phyloP scores from a whole-genome alignment of 1,140 invertebrate species.

The Brachystomella parvula region DNA sequence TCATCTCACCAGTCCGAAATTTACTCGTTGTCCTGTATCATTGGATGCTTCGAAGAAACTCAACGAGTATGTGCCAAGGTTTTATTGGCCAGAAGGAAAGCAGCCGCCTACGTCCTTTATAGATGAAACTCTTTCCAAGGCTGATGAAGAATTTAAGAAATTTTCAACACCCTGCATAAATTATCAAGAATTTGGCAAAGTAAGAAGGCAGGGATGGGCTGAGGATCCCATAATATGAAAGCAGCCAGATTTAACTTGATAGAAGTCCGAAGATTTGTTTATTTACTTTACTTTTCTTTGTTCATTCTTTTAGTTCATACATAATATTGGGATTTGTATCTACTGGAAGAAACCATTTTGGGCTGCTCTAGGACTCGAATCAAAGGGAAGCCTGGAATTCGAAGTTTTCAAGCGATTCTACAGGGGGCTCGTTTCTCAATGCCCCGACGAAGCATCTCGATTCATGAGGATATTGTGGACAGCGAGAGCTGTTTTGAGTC shows the following conservation, averaged over 20 bases:
- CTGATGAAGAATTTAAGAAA: slow-evolving; percentile 22
- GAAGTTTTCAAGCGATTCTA: slow-evolving; percentile 29
- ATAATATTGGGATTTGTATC: slow-evolving; percentile 54
- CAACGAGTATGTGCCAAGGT: slow-evolving; percentile 24
- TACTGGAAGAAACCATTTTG: slow-evolving; percentile 94
- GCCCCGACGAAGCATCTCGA: slow-evolving; percentile 80
- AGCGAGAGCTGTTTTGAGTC: slow-evolving; percentile 5
- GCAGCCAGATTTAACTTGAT: background rate
- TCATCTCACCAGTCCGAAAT: background rate
- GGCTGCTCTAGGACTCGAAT: slow-evolving; percentile 66
- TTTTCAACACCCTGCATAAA: slow-evolving; percentile 10
- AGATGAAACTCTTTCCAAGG: slow-evolving; percentile 22
- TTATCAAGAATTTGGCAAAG: slow-evolving; percentile 27
- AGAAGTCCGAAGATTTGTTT: no score
- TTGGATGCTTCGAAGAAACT: background rate
- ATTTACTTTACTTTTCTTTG: slow-evolving; percentile 11
- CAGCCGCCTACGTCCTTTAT: slow-evolving; percentile 7
- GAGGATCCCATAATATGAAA: background rate
- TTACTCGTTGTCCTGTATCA: background rate
- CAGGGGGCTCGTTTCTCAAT: slow-evolving; percentile 51
- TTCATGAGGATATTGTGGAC: slow-evolving; percentile 72
- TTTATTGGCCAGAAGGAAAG: slow-evolving; percentile 34
- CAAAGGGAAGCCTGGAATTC: background rate
- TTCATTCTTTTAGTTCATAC: slow-evolving; percentile 34
- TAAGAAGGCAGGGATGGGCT: slow-evolving; percentile 9